Conservation (phyloP, 2,888 invertebrate genomes). For the Halocaridina rubra region DNA sequence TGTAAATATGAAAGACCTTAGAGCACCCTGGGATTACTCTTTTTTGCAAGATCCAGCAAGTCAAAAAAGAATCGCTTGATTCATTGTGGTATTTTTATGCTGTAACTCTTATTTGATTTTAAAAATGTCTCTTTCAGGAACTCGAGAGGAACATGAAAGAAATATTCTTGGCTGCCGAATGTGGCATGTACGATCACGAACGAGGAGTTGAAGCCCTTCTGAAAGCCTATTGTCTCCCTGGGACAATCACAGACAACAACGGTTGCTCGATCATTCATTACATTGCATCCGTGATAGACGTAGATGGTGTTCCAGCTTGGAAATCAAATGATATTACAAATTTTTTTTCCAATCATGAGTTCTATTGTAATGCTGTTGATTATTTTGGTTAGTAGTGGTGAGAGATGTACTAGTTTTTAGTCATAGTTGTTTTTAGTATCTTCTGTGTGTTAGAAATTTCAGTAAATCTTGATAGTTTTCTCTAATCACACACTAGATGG, state of each 20-base stretch:
- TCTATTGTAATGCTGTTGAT: slow-evolving; percentile 9
- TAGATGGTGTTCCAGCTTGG: slow-evolving; percentile 15
- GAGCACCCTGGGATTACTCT: too few species aligned
- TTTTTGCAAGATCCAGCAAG: too few species aligned
- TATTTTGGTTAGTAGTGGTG: not conserved
- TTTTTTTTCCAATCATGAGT: slow-evolving; percentile 3
- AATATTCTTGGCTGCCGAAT: slow-evolving; percentile 19
- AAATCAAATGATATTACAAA: not conserved
- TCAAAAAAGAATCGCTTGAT: too few species aligned
- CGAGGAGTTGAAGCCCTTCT: slow-evolving; percentile 13
- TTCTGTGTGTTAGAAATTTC: too few species aligned
- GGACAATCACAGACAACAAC: not conserved
- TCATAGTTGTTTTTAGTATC: too few species aligned
- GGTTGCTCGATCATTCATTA: slow-evolving; percentile 23
- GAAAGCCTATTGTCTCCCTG: not conserved
- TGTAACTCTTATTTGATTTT: too few species aligned
- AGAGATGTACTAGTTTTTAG: not conserved
- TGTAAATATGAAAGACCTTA: too few species aligned
- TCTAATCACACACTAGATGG: not conserved
- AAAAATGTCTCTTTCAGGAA: not conserved
- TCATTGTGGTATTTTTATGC: too few species aligned
- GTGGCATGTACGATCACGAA: slow-evolving; percentile 30
- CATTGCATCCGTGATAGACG: not conserved
- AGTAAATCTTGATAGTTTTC: not conserved
- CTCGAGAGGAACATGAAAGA: not conserved